A percentile compares a stretch with the other conserved stretches of the same genome.
Conservation (phyloP, 1,140 invertebrate genomes). For the Holcopasites calliopsidis region DNA sequence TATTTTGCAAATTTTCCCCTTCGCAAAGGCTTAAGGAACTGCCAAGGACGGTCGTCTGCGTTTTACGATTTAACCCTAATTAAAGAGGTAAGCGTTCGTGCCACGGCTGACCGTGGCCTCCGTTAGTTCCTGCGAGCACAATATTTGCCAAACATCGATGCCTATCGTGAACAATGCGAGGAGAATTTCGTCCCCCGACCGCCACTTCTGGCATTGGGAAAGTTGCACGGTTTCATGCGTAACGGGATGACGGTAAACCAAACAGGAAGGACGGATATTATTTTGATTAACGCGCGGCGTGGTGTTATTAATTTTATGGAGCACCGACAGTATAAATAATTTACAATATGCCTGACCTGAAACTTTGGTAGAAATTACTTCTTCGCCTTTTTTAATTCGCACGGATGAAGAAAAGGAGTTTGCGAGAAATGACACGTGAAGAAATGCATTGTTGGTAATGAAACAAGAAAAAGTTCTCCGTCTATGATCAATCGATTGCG, state of each 20-base stretch:
- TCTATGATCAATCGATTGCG: too few relatives aligned
- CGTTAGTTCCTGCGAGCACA: constrained; percentile 31
- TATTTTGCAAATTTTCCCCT: constrained; percentile 69
- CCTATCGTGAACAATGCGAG: neutral
- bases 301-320: neutral
- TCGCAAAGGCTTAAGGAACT: constrained; percentile 65
- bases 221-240: too few relatives aligned
- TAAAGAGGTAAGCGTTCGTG: constrained; percentile 70
- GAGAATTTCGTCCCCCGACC: neutral
- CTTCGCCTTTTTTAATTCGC: neutral
- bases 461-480: too few relatives aligned
- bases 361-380: neutral
- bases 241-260: too few relatives aligned
- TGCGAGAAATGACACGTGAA: too few relatives aligned
- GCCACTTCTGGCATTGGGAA: neutral
- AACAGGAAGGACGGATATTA: neutral
- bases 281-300: neutral
- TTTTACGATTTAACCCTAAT: constrained; percentile 77
- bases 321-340: neutral
- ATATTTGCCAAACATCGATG: constrained; percentile 49
- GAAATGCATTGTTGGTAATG: too few relatives aligned
- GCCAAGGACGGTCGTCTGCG: constrained; percentile 56
- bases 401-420: neutral
- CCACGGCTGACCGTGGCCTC: constrained; percentile 35
- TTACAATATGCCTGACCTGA: neutral